These are phyloP conservation scores for Lytechinus variegatus DNA, from an alignment of 35 echinoderm and acorn worm genomes.

Conservation along the genomic window DNA sequence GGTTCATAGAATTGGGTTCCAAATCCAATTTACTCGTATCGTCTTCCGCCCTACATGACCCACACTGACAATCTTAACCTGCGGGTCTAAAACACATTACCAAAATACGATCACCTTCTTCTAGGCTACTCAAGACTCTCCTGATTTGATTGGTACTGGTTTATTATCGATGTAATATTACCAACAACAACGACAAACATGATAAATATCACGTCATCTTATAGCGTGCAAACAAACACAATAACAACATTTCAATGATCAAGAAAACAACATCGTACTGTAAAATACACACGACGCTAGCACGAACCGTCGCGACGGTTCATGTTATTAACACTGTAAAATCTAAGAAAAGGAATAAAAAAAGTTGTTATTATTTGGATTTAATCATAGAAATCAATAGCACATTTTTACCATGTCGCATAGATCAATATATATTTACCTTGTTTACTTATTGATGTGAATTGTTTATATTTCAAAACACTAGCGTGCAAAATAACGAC, in stretches of 20 bases:
- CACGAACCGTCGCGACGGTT: too few species aligned
- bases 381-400: too few species aligned
- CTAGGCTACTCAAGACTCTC: background rate
- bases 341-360: too few species aligned
- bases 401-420: too few species aligned
- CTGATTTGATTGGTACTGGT: background rate
- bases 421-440: too few species aligned
- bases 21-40: background rate
- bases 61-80: slow-evolving; percentile 22
- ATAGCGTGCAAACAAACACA: background rate
- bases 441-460: too few species aligned
- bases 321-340: too few species aligned
- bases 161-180: background rate
- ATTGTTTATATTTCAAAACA: too few species aligned
- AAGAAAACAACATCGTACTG: too few species aligned
- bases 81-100: slow-evolving; percentile 18
- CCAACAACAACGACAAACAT: background rate
- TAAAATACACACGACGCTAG: too few species aligned
- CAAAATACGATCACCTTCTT: background rate
- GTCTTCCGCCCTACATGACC: background rate
- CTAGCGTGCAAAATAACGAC: too few species aligned
- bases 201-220: background rate
- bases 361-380: too few species aligned
- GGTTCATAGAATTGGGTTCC: background rate
- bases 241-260: background rate